These are phyloP conservation scores for Microhierax caerulescens DNA, from an alignment of 2,797 vertebrate species.

Conservation along the genomic window DNA sequence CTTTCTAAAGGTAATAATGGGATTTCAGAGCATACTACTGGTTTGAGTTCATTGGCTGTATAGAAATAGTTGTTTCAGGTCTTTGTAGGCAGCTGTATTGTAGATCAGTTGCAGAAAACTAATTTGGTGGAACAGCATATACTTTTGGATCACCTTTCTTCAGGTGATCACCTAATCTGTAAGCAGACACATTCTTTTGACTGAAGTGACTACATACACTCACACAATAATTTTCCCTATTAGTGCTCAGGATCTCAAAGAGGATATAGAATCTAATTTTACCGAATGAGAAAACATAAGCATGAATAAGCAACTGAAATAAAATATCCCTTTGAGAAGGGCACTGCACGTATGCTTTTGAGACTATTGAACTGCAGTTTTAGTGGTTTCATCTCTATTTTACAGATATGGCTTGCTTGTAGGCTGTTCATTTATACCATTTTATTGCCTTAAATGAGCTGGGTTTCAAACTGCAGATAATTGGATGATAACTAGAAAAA, in stretches of 20 bases:
- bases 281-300: neutral
- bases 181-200: neutral
- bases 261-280: neutral
- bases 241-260: neutral
- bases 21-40: neutral
- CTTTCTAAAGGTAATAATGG: neutral
- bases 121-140: neutral
- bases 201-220: neutral
- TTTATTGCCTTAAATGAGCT: neutral
- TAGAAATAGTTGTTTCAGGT: neutral
- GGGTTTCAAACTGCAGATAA: neutral
- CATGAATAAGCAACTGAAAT: neutral
- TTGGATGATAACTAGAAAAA: neutral
- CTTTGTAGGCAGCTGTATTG: neutral
- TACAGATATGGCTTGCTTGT: neutral
- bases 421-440: neutral
- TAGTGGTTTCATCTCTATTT: neutral
- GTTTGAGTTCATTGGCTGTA: neutral
- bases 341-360: rapidly evolving
- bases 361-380: neutral
- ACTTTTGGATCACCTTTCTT: neutral
- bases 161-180: neutral
- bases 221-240: neutral
- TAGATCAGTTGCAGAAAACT: neutral
- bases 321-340: neutral